Conservation (phyloP, 2,888 invertebrate species). For the Danaus chrysippus region DNA sequence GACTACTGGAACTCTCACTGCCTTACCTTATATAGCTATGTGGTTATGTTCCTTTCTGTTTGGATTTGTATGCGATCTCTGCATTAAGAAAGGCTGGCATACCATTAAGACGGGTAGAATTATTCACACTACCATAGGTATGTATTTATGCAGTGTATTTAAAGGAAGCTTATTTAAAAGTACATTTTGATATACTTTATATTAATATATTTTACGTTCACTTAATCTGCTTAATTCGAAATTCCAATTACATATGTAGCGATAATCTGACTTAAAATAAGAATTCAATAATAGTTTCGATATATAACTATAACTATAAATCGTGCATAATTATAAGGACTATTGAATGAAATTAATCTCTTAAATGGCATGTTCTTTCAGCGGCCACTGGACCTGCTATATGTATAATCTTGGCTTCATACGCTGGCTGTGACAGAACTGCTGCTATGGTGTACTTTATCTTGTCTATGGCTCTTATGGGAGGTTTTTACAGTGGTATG, state of each 20-base stretch:
- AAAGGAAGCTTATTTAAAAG: too few relatives aligned
- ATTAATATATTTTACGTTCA: too few relatives aligned
- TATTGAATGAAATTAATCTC: background rate
- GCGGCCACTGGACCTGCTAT: slow-evolving; percentile 82
- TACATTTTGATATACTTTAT: too few relatives aligned
- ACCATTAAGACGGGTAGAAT: slow-evolving; percentile 80
- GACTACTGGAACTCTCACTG: slow-evolving; percentile 80
- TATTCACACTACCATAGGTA: slow-evolving; percentile 83
- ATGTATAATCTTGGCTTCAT: slow-evolving; percentile 81
- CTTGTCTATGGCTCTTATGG: slow-evolving; percentile 84
- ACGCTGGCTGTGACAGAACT: slow-evolving; percentile 78
- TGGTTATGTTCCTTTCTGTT: slow-evolving; percentile 81
- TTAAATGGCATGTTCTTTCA: slow-evolving; percentile 41
- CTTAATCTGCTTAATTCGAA: too few relatives aligned
- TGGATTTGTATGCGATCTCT: slow-evolving; percentile 83
- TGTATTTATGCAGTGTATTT: background rate
- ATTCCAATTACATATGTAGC: too few relatives aligned
- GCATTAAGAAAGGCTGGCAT: slow-evolving; percentile 81
- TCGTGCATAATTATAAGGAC: background rate
- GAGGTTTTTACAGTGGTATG: slow-evolving; percentile 84
- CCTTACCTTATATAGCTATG: slow-evolving; percentile 83
- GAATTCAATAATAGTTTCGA: background rate
- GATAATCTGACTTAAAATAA: too few relatives aligned
- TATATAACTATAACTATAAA: background rate
- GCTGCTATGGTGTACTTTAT: slow-evolving; percentile 79